A percentile compares a stretch with the other conserved stretches of the same genome.
These are phyloP conservation scores for Typhlomys cinereus DNA, from an alignment of 2,113 vertebrate genomes.

Conservation along the genomic window DNA sequence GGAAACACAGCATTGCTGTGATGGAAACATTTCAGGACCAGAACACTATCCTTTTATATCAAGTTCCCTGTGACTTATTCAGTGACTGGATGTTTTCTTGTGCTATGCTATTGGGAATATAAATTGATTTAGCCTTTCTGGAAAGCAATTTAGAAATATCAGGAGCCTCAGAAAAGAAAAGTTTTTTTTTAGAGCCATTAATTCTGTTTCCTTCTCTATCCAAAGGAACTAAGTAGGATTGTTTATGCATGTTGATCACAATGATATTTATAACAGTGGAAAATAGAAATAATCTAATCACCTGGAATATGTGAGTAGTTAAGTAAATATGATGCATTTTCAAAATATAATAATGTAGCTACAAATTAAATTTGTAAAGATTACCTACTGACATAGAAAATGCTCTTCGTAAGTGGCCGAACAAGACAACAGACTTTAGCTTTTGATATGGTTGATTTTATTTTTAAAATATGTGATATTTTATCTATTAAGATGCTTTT, in stretches of 20 bases:
- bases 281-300: slow-evolving; percentile 56
- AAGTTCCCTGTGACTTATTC: slow-evolving; percentile 1
- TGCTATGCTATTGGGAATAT: neutral
- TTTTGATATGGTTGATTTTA: neutral
- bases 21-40: slow-evolving; percentile 14
- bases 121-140: slow-evolving; percentile 54
- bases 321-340: slow-evolving; percentile 58
- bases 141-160: slow-evolving; percentile 45
- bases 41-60: slow-evolving; percentile 3
- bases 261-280: slow-evolving; percentile 44
- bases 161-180: slow-evolving; percentile 32
- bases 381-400: slow-evolving; percentile 27
- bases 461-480: slow-evolving; percentile 22
- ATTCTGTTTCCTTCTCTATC: slow-evolving; percentile 17
- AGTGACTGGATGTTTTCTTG: neutral
- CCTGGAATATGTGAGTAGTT: slow-evolving; percentile 20
- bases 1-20: neutral
- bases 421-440: neutral
- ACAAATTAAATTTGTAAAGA: slow-evolving; percentile 54
- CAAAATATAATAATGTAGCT: slow-evolving; percentile 17
- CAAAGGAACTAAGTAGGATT: slow-evolving; percentile 33
- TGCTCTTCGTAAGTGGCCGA: slow-evolving; percentile 25
- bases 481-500: slow-evolving; percentile 18
- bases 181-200: neutral
- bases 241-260: slow-evolving; percentile 42